phyloP scores from a whole-genome alignment of 2,888 invertebrate species.

The Cephus pygmeus region DNA sequence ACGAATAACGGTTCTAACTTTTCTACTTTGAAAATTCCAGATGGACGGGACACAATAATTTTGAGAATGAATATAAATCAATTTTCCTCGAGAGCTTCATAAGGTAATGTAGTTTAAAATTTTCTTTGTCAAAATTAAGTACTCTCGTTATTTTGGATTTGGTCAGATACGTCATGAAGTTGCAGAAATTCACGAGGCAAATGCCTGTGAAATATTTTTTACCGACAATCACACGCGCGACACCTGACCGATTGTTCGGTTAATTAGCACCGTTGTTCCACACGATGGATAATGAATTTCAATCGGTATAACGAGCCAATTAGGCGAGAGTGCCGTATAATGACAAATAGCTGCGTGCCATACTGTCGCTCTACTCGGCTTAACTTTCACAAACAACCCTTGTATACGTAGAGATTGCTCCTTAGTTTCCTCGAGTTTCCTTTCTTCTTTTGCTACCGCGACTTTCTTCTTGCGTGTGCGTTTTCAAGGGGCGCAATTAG shows the following conservation, averaged over 20 bases:
- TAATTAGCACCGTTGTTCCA: slow-evolving; percentile 36
- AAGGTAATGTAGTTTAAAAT: slow-evolving; percentile 20
- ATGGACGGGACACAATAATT: slow-evolving; percentile 13
- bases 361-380: background rate
- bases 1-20: slow-evolving; percentile 40
- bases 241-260: slow-evolving; percentile 28
- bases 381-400: background rate
- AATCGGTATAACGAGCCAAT: slow-evolving; percentile 59
- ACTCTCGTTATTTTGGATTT: background rate
- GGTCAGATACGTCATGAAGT: background rate
- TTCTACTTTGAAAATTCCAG: background rate
- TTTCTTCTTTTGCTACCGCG: background rate
- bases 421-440: background rate
- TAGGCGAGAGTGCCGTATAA: slow-evolving; percentile 30
- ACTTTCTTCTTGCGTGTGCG: background rate
- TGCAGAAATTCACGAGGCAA: slow-evolving; percentile 17
- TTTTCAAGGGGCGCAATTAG: background rate
- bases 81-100: slow-evolving; percentile 24
- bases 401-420: background rate
- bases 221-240: slow-evolving; percentile 21
- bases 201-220: slow-evolving; percentile 35
- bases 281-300: slow-evolving; percentile 46
- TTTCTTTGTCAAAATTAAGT: slow-evolving; percentile 9
- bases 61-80: slow-evolving; percentile 11
- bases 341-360: background rate